phyloP scores from a whole-genome alignment of 1,140 invertebrate species.

The Wasmannia auropunctata region DNA sequence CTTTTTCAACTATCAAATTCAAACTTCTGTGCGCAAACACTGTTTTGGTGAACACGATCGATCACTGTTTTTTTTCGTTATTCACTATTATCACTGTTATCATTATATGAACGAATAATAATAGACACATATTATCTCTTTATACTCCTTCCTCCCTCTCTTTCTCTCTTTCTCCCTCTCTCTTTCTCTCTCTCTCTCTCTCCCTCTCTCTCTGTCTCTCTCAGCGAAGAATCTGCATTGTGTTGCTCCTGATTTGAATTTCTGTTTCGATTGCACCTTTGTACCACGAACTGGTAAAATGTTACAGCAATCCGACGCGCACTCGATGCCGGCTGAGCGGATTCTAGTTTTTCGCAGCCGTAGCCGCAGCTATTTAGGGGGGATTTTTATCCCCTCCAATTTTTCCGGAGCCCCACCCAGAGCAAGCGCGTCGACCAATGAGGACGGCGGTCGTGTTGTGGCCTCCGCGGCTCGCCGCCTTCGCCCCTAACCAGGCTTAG shows the following conservation, averaged over 20 bases:
- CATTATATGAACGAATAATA: not conserved
- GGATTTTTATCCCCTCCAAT: slow-evolving; percentile 84
- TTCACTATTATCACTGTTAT: slow-evolving; percentile 9
- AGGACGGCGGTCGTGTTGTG: slow-evolving; percentile 85
- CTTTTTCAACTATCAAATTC: not conserved
- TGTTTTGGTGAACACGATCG: not conserved
- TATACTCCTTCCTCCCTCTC: too few relatives aligned
- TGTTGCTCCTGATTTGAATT: not conserved
- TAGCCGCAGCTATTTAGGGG: slow-evolving; percentile 84
- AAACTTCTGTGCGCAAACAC: slow-evolving; percentile 13
- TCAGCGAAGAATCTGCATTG: not conserved
- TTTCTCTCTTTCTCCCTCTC: too few relatives aligned
- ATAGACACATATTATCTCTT: not conserved
- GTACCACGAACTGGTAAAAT: not conserved
- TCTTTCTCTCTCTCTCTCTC: too few relatives aligned
- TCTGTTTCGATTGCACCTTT: not conserved
- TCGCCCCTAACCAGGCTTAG: slow-evolving; percentile 81
- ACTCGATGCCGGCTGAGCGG: slow-evolving; percentile 83
- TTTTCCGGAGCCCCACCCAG: slow-evolving; percentile 85
- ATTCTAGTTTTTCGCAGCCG: slow-evolving; percentile 84
- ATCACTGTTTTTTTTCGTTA: slow-evolving; percentile 1
- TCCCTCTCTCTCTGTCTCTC: not conserved
- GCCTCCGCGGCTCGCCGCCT: slow-evolving; percentile 85
- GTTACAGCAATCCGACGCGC: slow-evolving; percentile 74
- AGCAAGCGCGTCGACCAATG: slow-evolving; percentile 83